Evolutionary conservation across 2,113 vertebrate species (phyloP), one percentile per base, ranked within the genome.

Genomic region (Steatornis caripensis): DNA sequence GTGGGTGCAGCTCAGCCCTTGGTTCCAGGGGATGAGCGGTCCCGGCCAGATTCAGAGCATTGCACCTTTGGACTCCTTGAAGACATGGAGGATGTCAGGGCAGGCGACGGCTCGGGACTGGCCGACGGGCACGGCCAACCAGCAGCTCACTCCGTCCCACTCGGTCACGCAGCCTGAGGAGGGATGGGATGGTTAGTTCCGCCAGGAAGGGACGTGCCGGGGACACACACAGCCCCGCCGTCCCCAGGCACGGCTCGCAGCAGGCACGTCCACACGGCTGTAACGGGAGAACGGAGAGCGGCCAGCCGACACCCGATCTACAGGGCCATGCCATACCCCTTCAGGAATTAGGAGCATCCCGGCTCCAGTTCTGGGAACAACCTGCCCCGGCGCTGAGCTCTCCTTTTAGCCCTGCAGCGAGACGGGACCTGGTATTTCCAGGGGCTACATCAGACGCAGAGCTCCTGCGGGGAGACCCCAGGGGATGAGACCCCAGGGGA

Each of bases 101-200:
- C 98, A 98, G 76, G 70, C 1, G 26, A 97, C 51, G 0, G 91
- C 94, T 39, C 68, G 72, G 54, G 72, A 74, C 57, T 97, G 93
- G 41, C 97, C 98, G 0, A 86, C 26, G 3, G 93, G 84, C 49
- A 91, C 55, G 6, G 94, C 66, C 0, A 83, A 55, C 98, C 98
- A 98, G 89, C 98, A 98, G 81, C 93, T 98, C 65, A 98, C 84
- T 46, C 97, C 98, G 5, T 98, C 98, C 98, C 98, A 98, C 88
- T 97, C 95, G 0, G 92, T 93, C 36, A 5, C 72, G 88, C 98
- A 98, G 74, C 96, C 98, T 98, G 81, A 32, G 70, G 68, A 85
- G 45, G 51, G 71, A 74, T 0, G 3, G 69, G 37, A 41, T 0
- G 0, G 6, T 62, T 11, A 71, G 55, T 15, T 60, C 41, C 7